Base-by-base conservation (phyloP, 2,113 vertebrate species). In the Calonectris borealis region DNA sequence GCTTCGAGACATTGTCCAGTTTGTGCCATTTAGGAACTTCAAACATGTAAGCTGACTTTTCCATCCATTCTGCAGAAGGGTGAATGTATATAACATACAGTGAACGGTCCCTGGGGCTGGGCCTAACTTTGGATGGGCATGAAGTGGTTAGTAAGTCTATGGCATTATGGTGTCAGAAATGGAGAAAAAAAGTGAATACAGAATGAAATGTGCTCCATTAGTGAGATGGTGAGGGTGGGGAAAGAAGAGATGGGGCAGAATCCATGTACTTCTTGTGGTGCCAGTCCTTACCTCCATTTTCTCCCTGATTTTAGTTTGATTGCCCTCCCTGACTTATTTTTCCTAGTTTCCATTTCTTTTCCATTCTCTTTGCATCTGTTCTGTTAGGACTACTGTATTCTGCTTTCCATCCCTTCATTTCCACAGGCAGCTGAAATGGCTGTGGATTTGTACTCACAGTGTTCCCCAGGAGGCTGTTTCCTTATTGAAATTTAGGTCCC, bases 21-120 rank as follows among this genome's bases (percentile, higher is more conserved):
- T 99, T 42, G 99, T 99, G 93, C 99, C 99, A 13, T 99, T 99
- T 98, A 98, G 99, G 94, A 99, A 99, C 98, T 99, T 99, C 98
- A 99, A 99, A 97, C 99, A 99, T 2, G 99, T 99, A 98, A 90
- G 99, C 98, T 81, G 77, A 32, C 32, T 88, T 93, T 93, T 90
- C 34, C 68, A 10, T 89, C 70, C 46, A 15, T 86, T 75, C 31
- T 7, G 3, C 44, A 31, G 49, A 78, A 68, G 69, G 14, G 31
- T 62, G 80, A 34, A 69, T n/a, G 21, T 34, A 1, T 49, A 11
- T 31, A 27, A 86, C 40, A 12, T 4, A 7, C 0, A 38, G 44
- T 9, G 12, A 81, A 21, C 4, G 7, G 40, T 44, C 48, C 32
- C 34, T 5, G 21, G 42, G 84, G 32, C n/a, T 70, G 64, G 46